Percentiles rank a stretch among this genome's conserved stretches.
Evolutionary conservation across 2,113 vertebrate species (phyloP).

Genomic region (Bostrychus sinensis): DNA sequence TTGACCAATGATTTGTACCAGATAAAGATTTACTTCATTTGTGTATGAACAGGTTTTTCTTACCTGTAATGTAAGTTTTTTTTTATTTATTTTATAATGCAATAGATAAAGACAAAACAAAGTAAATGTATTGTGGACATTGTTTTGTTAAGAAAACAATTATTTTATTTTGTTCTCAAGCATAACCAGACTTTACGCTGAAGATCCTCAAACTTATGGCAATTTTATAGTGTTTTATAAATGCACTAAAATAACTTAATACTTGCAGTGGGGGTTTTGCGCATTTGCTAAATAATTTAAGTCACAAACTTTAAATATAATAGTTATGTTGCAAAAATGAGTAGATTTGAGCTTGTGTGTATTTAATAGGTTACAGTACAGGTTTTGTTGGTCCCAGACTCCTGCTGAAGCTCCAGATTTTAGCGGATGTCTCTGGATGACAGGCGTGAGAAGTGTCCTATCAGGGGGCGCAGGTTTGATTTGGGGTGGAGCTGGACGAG

Average conservation of each 20-base stretch:
- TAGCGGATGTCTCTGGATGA: conserved; percentile 55
- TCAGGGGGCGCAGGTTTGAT: conserved; percentile 29
- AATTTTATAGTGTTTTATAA: background rate
- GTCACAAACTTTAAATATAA: too few species aligned
- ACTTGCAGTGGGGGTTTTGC: background rate
- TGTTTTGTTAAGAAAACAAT: background rate
- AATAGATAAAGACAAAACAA: background rate
- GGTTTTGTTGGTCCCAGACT: conserved; percentile 38
- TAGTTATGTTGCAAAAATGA: background rate
- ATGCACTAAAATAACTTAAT: background rate
- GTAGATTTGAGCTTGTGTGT: background rate
- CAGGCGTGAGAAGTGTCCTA: conserved; percentile 48
- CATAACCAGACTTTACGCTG: background rate
- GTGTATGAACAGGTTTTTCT: background rate
- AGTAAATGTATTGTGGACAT: background rate
- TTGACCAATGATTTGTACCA: conserved; percentile 17
- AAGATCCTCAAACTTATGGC: too few species aligned
- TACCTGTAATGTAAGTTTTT: background rate
- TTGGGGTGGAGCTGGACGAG: conserved; percentile 52
- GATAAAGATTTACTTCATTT: conserved; percentile 31
- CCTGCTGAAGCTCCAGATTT: background rate
- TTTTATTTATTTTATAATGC: background rate
- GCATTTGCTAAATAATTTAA: too few species aligned
- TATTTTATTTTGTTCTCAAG: background rate
- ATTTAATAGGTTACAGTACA: conserved; percentile 14